phyloP scores from a whole-genome alignment of 2,113 vertebrate genomes.

The Sitta europaea region DNA sequence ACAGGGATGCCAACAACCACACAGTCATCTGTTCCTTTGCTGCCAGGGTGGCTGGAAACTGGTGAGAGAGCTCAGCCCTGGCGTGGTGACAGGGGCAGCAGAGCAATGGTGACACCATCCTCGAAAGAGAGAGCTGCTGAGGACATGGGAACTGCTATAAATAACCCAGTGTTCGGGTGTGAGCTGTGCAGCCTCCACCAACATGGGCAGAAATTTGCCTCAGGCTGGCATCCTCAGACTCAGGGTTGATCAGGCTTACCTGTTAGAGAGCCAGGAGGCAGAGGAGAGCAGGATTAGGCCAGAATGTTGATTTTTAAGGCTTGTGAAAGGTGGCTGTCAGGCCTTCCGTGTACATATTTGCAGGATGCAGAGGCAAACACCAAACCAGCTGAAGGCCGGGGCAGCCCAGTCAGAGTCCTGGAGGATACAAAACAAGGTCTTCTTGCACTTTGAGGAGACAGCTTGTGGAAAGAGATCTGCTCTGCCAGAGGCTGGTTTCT shows the following conservation, averaged over 20 bases:
- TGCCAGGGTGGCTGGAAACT: neutral
- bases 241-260: neutral
- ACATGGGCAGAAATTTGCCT: neutral
- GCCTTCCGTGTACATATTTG: neutral
- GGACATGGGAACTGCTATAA: neutral
- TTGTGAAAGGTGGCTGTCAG: neutral
- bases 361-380: neutral
- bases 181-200: neutral
- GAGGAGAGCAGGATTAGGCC: neutral
- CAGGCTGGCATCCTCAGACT: rapidly evolving
- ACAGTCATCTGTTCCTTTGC: neutral
- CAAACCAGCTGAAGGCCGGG: neutral
- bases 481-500: neutral
- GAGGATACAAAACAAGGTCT: neutral
- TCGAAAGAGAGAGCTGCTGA: slow-evolving; percentile 6
- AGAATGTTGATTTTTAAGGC: neutral
- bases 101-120: neutral
- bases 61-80: neutral
- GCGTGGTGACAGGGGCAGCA: neutral
- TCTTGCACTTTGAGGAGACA: neutral
- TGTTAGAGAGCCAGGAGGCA: neutral
- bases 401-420: neutral
- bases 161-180: neutral
- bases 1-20: neutral
- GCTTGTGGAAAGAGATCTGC: neutral